These are phyloP conservation scores for Mimas tiliae DNA, from an alignment of 2,888 invertebrate genomes.

Conservation along the genomic window DNA sequence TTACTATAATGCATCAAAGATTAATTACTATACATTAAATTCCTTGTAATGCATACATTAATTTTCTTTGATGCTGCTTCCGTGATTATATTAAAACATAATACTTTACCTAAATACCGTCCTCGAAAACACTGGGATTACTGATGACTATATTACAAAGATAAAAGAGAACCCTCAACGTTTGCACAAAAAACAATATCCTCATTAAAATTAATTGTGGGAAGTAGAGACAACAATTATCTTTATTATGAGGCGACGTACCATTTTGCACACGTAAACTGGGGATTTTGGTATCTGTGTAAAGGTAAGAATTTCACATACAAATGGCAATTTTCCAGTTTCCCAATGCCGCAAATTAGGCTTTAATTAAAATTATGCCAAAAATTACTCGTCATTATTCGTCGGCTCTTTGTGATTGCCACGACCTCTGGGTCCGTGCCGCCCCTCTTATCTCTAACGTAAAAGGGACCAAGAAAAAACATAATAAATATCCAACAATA, in stretches of 20 bases:
- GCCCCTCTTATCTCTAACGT: constrained; percentile 59
- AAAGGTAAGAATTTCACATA: constrained; percentile 48
- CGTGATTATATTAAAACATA: neutral
- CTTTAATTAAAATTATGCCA: constrained; percentile 76
- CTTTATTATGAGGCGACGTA: constrained; percentile 21
- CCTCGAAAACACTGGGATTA: constrained; percentile 10
- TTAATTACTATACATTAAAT: too few species aligned
- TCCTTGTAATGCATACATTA: neutral
- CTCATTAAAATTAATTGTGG: constrained; percentile 31
- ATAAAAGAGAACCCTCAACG: constrained; percentile 9
- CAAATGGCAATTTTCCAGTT: constrained; percentile 63
- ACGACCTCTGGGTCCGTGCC: constrained; percentile 58
- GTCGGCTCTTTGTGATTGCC: constrained; percentile 65
- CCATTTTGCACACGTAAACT: constrained; percentile 13
- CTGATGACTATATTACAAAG: constrained; percentile 20
- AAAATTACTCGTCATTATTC: constrained; percentile 72
- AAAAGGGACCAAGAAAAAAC: constrained; percentile 56
- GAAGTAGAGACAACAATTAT: constrained; percentile 30
- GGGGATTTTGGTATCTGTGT: constrained; percentile 42
- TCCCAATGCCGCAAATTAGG: constrained; percentile 70
- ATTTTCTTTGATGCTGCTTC: neutral
- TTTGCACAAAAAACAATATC: constrained; percentile 29
- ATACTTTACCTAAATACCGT: neutral
- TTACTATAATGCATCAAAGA: too few species aligned
- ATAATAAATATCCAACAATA: constrained; percentile 58